These are phyloP conservation scores for Anabas testudineus DNA, from an alignment of 2,797 vertebrate genomes.

Conservation along the genomic window DNA sequence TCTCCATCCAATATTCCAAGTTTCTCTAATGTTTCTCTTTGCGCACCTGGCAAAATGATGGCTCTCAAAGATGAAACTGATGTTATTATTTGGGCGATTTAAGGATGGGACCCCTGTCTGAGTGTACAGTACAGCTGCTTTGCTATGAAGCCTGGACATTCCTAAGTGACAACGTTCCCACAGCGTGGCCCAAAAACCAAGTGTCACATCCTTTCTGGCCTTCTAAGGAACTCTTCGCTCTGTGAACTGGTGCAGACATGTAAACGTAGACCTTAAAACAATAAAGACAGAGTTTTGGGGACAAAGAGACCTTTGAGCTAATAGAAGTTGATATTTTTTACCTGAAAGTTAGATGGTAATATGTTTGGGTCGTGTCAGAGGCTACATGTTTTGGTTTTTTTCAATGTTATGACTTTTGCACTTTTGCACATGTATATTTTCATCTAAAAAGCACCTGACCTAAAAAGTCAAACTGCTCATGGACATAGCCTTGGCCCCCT, in stretches of 20 bases:
- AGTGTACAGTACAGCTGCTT: conserved; percentile 31
- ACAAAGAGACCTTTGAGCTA: conserved; percentile 71
- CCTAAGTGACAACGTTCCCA: conserved; percentile 65
- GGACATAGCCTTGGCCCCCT: no score
- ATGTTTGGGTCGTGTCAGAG: conserved; percentile 45
- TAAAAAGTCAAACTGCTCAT: conserved; percentile 5
- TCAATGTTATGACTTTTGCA: conserved; percentile 37
- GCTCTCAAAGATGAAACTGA: conserved; percentile 46
- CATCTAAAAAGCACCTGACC: conserved; percentile 38
- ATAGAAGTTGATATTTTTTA: conserved; percentile 36
- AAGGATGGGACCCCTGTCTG: conserved; percentile 27
- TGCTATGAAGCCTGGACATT: conserved; percentile 51
- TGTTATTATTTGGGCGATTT: conserved; percentile 55
- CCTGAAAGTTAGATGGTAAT: conserved; percentile 39
- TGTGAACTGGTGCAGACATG: conserved; percentile 52
- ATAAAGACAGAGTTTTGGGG: conserved; percentile 59
- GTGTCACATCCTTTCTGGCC: conserved; percentile 62
- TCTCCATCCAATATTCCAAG: conserved; percentile 56
- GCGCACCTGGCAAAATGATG: conserved; percentile 54
- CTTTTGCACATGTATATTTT: conserved; percentile 30
- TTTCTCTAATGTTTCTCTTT: conserved; percentile 44
- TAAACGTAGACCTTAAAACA: conserved; percentile 77
- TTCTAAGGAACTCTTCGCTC: conserved; percentile 59
- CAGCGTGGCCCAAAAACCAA: conserved; percentile 46
- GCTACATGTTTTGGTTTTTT: conserved; percentile 7